phyloP scores from a whole-genome alignment of 2,113 vertebrate species.

The Ictalurus furcatus region DNA sequence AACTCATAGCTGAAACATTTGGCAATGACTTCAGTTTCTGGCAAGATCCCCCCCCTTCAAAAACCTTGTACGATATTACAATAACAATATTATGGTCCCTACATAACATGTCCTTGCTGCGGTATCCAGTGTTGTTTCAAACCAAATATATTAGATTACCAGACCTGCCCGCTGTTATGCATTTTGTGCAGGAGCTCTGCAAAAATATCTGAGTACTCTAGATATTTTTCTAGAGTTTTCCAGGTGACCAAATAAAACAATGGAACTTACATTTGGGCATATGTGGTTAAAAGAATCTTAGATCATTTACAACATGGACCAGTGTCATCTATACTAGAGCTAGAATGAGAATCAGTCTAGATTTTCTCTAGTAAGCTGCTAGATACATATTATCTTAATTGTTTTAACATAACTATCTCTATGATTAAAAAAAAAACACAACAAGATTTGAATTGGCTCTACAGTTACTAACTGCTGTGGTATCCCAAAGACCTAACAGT shows the following conservation, averaged over 20 bases:
- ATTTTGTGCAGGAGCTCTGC: too few relatives aligned
- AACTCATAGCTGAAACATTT: not conserved
- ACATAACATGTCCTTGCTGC: not conserved
- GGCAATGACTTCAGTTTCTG: too few relatives aligned
- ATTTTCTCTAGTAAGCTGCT: not conserved
- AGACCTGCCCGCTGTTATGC: too few relatives aligned
- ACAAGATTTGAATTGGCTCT: not conserved
- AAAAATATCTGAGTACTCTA: too few relatives aligned
- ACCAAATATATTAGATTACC: too few relatives aligned
- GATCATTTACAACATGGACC: not conserved
- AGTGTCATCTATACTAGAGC: not conserved
- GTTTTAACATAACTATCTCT: not conserved
- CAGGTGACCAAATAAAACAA: not conserved
- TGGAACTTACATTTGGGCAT: not conserved
- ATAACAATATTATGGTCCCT: not conserved
- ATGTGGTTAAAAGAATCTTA: not conserved
- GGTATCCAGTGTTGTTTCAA: too few relatives aligned
- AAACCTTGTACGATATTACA: not conserved
- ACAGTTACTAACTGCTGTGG: not conserved
- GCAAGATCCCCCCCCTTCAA: too few relatives aligned
- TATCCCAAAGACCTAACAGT: too few relatives aligned
- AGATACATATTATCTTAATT: not conserved
- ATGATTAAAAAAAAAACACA: not conserved
- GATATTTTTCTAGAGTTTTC: too few relatives aligned
- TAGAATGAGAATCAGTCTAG: not conserved